Evolutionary conservation across 2,797 vertebrate species (phyloP).

Genomic region (Acipenser transmontanus): DNA sequence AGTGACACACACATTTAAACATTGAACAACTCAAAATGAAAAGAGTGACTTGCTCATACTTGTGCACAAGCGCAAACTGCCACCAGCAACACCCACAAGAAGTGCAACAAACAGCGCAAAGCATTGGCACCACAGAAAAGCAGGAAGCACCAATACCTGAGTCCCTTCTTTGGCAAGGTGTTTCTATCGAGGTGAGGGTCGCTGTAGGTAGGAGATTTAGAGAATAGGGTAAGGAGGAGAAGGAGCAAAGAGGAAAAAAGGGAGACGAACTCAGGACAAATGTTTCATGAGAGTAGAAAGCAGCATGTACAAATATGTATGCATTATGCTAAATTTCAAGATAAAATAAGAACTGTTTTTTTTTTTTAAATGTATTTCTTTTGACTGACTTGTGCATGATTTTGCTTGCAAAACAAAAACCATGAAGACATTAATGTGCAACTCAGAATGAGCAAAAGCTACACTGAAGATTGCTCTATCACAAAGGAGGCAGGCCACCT

Average conservation of each 20-base stretch:
- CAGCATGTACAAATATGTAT: too few relatives aligned
- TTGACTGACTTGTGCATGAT: too few relatives aligned
- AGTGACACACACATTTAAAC: conserved; percentile 32
- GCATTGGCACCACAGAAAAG: conserved; percentile 49
- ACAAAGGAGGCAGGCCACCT: too few relatives aligned
- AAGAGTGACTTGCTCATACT: conserved; percentile 30
- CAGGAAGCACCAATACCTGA: conserved; percentile 67
- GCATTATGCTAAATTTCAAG: too few relatives aligned
- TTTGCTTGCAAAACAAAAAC: too few relatives aligned
- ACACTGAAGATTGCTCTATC: too few relatives aligned
- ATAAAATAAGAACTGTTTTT: too few relatives aligned
- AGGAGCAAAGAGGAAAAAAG: neutral
- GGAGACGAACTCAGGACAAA: neutral
- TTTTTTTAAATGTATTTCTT: too few relatives aligned
- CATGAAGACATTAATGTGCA: too few relatives aligned
- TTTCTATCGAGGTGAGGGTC: conserved; percentile 80
- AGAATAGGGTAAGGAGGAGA: conserved; percentile 47
- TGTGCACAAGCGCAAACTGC: conserved; percentile 40
- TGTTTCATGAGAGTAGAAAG: neutral
- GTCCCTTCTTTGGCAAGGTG: conserved; percentile 79
- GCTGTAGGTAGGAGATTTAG: conserved; percentile 65
- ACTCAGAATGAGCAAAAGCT: too few relatives aligned
- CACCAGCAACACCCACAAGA: conserved; percentile 19
- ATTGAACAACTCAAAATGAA: conserved; percentile 26
- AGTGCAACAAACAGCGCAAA: conserved; percentile 47